Evolutionary conservation across 2,888 invertebrate genomes (phyloP).

Genomic region (Drosophila seclusa): DNA sequence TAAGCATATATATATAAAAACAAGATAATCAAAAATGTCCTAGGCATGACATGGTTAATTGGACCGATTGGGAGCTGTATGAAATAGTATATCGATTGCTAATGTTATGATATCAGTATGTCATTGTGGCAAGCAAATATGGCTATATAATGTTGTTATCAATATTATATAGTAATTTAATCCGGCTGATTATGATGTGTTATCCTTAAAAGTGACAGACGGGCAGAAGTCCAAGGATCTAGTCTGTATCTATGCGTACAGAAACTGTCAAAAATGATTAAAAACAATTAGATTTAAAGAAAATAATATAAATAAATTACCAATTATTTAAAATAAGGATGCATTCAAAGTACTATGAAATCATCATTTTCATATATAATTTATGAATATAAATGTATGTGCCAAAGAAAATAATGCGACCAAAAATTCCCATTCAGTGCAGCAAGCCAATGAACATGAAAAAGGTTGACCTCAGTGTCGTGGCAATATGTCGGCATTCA

Average conservation of each 20-base stretch:
- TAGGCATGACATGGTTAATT: background rate
- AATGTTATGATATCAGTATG: background rate
- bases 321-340: background rate
- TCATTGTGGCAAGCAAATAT: background rate
- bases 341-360: background rate
- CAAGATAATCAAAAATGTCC: background rate
- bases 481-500: slow-evolving; percentile 62
- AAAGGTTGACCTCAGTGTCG: slow-evolving; percentile 78
- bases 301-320: background rate
- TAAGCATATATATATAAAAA: background rate
- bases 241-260: too few relatives aligned
- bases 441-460: slow-evolving; percentile 68
- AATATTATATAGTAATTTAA: background rate
- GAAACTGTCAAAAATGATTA: background rate
- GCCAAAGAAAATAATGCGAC: slow-evolving; percentile 17
- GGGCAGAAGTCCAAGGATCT: background rate
- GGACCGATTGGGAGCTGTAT: background rate
- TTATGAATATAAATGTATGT: slow-evolving; percentile 15
- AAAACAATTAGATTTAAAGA: background rate
- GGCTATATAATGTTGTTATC: background rate
- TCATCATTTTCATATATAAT: background rate
- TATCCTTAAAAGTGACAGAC: background rate
- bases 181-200: background rate
- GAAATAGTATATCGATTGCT: background rate
- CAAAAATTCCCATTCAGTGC: slow-evolving; percentile 28